Percentiles rank a stretch among this genome's conserved stretches.
phyloP scores from a whole-genome alignment of 2,113 vertebrate genomes.

The Peromyscus californicus region DNA sequence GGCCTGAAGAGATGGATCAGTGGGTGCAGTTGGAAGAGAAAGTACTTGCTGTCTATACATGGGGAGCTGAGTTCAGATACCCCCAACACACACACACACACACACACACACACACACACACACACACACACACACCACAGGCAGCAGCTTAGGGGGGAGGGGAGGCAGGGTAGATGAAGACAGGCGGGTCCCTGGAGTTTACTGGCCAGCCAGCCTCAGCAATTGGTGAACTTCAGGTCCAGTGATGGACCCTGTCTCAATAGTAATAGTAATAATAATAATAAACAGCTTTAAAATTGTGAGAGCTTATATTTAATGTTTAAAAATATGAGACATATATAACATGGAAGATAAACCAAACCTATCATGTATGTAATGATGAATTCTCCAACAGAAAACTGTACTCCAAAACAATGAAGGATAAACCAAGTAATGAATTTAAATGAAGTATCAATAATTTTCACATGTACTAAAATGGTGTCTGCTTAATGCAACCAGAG shows the following conservation, averaged over 20 bases:
- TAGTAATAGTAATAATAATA: background rate
- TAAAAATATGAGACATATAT: constrained; percentile 26
- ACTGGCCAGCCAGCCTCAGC: background rate
- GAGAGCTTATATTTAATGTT: constrained; percentile 41
- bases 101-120: background rate
- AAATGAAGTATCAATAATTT: constrained; percentile 15
- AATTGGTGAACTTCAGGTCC: background rate
- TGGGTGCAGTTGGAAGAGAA: too few species aligned
- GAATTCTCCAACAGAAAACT: constrained; percentile 28
- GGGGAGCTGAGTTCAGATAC: too few species aligned
- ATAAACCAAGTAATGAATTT: background rate
- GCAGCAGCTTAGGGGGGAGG: background rate
- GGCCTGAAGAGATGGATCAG: too few species aligned
- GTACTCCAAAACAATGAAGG: background rate
- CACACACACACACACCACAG: background rate
- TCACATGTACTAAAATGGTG: background rate
- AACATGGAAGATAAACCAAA: background rate
- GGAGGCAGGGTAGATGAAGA: background rate
- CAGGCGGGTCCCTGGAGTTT: background rate
- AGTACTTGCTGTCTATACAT: too few species aligned
- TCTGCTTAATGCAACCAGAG: background rate
- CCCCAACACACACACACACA: too few species aligned
- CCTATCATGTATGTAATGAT: background rate
- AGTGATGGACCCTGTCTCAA: background rate
- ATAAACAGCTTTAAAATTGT: background rate